Evolutionary conservation across 2,797 vertebrate species (phyloP), one percentile per base, ranked within the genome.

Genomic region (Schizopygopsis pylzovi): DNA sequence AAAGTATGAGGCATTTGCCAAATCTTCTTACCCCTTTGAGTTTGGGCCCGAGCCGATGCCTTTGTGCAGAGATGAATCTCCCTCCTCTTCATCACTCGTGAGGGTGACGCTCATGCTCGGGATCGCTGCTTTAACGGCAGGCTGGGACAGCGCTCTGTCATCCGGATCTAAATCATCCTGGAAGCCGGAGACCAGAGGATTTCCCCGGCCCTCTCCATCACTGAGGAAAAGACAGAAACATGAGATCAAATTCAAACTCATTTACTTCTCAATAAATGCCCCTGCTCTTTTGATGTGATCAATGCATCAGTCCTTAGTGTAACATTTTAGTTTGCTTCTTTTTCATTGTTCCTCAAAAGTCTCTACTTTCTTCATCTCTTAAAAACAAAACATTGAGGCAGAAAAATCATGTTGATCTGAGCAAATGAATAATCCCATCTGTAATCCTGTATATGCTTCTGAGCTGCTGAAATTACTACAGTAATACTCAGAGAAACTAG

Each of bases 171-270:
- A 91, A 22, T 97, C 96, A 0, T 97, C 96, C 88, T 97, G 96
- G 92, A 96, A 96, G n/a, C 93, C 92, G 0, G 96, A 93, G 22
- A 97, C 96, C 94, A 97, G 93, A 0, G 96, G 96, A 92, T 96
- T 97, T 20, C 92, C 95, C 3, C 88, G 78, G 0, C 3, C 88
- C 70, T 96, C 96, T 49, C 89, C 93, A 0, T 97, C 96, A 0
- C 96, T 97, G 93, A 72, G 33, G 63, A 68, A 54, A 43, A 68
- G 22, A 56, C 75, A 39, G 33, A 49, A 59, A 78, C 37, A 41
- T 4, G 4, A n/a, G 8, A 43, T 39, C 4, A n/a, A 6, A 59
- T 25, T 28, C 10, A 1, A 10, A 65, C n/a, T 41, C 9, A 28
- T 59, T 59, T n/a, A 25, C n/a, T 61, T 75, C 73, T 18, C 2